phyloP scores from a whole-genome alignment of 2,888 invertebrate genomes.

The Pyrochroa serraticornis region DNA sequence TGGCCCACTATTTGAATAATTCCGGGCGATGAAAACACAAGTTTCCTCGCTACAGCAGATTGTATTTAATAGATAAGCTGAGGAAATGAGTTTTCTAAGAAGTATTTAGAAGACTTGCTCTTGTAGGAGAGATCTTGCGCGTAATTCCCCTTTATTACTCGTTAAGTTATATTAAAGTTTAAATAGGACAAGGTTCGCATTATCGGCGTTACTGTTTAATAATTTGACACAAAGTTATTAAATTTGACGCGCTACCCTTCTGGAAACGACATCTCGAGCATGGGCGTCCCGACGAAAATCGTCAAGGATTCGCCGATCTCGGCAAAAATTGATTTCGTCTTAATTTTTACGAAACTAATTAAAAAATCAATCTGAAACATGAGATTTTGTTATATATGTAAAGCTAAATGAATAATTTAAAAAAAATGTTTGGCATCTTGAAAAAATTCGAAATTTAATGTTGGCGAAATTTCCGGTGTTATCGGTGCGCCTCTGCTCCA shows the following conservation, averaged over 20 bases:
- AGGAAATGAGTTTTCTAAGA: constrained; percentile 41
- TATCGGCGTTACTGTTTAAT: constrained; percentile 26
- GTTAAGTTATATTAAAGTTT: constrained; percentile 30
- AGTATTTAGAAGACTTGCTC: constrained; percentile 22
- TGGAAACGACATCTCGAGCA: neutral
- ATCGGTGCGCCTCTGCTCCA: no score
- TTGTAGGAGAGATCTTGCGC: constrained; percentile 21
- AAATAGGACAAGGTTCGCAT: constrained; percentile 28
- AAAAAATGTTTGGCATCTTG: no score
- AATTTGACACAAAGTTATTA: constrained; percentile 26
- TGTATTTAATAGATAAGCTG: constrained; percentile 26
- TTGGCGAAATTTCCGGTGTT: no score
- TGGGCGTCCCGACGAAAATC: no score
- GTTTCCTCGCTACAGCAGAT: constrained; percentile 11
- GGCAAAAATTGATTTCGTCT: no score
- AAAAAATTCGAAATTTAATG: no score
- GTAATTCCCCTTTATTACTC: constrained; percentile 30
- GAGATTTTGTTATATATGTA: no score
- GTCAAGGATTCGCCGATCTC: no score
- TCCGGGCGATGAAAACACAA: constrained; percentile 20
- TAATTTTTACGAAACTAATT: no score
- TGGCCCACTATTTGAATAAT: constrained; percentile 16
- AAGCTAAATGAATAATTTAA: no score
- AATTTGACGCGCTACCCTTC: constrained; percentile 15
- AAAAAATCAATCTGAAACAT: no score